Evolutionary conservation across 1,140 invertebrate genomes (phyloP), one percentile per base, ranked within the genome.

Genomic region (Stegodyphus mimosarum): DNA sequence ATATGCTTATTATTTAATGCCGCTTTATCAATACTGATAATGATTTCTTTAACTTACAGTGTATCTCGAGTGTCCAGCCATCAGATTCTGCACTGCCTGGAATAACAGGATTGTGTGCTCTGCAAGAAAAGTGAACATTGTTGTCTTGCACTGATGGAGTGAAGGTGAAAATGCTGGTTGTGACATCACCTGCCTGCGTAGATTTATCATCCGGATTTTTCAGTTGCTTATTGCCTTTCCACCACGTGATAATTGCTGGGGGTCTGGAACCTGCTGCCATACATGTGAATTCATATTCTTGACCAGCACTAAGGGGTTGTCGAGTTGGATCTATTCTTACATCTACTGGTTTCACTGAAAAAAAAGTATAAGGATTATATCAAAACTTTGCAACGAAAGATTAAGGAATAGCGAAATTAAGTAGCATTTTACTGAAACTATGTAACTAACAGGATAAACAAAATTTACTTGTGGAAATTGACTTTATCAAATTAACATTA

Each of bases 201-300:
- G 87, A 79, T 50, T 87, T 83, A 5, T 86, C 84, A 9, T 74
- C 51, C 2, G 84, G 84, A 51, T 80, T 79, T 6, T 87, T 77
- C 48, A 88, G 33, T 64, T 86, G 78, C 48, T 84, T 80, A 50
- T 88, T 87, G 5, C 79, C 77, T 63, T 94, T 94, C 89, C 95
- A 96, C 96, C 96, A 97, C 15, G 95, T 96, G 83, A 97, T 94
- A 67, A 92, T 93, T 7, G 96, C 96, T 0, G 95, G 94, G 0
- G 96, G 96, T 88, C 95, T 92, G 1, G 96, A 96, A 15, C 96
- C 96, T 60, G 94, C 94, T 88, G 95, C 95, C 89, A 94, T 94
- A 90, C 96, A 97, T 63, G 95, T 92, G 2, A 97, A 92, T 89
- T 97, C 95, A n/a, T 86, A 86, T 66, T 87, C 83, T 73, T 87